A percentile compares a stretch with the other conserved stretches of the same genome.
Conservation (phyloP, 2,888 invertebrate species). For the Laothoe populi region DNA sequence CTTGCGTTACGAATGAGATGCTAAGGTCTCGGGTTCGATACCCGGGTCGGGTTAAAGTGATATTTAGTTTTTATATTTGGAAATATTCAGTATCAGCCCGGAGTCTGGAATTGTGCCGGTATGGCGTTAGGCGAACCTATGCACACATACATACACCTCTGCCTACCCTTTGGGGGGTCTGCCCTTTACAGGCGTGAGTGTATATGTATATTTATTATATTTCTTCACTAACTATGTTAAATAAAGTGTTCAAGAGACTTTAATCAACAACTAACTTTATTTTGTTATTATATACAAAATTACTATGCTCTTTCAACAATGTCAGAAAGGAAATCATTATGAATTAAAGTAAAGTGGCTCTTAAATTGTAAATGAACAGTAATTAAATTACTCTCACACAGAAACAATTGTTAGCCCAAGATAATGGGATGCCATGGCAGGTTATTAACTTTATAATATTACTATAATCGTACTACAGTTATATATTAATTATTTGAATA, state of each 20-base stretch:
- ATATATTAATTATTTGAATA: background rate
- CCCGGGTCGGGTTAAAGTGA: too few species aligned
- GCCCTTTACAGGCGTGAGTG: too few species aligned
- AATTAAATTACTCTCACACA: constrained; percentile 42
- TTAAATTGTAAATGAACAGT: constrained; percentile 33
- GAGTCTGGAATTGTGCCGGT: too few species aligned
- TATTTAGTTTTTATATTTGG: too few species aligned
- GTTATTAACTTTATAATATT: constrained; percentile 39
- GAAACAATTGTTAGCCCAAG: constrained; percentile 37
- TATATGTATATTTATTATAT: too few species aligned
- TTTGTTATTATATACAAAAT: background rate
- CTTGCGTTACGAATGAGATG: too few species aligned
- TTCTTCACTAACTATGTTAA: background rate
- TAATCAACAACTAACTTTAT: background rate
- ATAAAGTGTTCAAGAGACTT: too few species aligned
- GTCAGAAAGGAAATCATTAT: background rate
- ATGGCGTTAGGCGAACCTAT: too few species aligned
- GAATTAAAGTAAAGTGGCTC: background rate
- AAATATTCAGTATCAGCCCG: too few species aligned
- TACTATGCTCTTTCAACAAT: background rate
- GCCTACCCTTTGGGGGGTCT: too few species aligned
- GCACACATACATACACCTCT: too few species aligned
- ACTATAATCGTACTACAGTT: background rate
- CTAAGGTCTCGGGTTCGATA: too few species aligned
- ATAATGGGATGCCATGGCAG: constrained; percentile 2